phyloP scores from a whole-genome alignment of 1,140 invertebrate genomes.

The Polypedilum vanderplanki region DNA sequence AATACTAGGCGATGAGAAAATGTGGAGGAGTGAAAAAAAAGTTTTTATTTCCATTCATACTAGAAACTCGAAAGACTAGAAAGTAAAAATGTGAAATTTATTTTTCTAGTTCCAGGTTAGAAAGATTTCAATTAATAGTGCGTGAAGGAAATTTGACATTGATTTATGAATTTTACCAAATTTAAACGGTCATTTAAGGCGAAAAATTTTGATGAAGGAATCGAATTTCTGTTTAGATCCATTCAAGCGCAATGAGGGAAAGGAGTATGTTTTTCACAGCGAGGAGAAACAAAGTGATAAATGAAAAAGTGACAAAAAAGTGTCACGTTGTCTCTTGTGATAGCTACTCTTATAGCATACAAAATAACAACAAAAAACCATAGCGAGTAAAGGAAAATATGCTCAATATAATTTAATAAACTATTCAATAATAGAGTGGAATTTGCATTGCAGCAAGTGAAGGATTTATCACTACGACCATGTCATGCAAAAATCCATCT shows the following conservation, averaged over 20 bases:
- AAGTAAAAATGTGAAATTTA: too few relatives aligned
- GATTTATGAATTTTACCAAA: too few relatives aligned
- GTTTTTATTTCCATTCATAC: too few relatives aligned
- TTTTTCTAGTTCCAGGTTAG: too few relatives aligned
- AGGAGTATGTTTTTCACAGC: not conserved
- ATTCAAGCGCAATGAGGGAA: not conserved
- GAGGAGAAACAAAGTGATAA: not conserved
- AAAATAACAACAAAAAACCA: too few relatives aligned
- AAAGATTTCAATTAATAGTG: not conserved
- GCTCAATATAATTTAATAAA: slow-evolving; percentile 11
- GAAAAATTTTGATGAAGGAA: slow-evolving; percentile 12
- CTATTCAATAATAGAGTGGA: not conserved
- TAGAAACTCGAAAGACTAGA: too few relatives aligned
- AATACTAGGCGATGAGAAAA: not conserved
- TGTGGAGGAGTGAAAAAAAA: too few relatives aligned
- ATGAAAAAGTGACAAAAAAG: not conserved
- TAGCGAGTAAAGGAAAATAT: not conserved
- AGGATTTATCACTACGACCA: not conserved
- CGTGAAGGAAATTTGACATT: too few relatives aligned
- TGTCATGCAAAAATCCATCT: not conserved
- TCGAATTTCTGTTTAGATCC: not conserved
- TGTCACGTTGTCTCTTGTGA: not conserved
- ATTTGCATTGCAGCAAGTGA: not conserved
- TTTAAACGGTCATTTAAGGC: not conserved
- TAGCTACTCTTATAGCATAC: not conserved